phyloP scores from a whole-genome alignment of 2,113 vertebrate species.

The Corythornis madagascariensis region DNA sequence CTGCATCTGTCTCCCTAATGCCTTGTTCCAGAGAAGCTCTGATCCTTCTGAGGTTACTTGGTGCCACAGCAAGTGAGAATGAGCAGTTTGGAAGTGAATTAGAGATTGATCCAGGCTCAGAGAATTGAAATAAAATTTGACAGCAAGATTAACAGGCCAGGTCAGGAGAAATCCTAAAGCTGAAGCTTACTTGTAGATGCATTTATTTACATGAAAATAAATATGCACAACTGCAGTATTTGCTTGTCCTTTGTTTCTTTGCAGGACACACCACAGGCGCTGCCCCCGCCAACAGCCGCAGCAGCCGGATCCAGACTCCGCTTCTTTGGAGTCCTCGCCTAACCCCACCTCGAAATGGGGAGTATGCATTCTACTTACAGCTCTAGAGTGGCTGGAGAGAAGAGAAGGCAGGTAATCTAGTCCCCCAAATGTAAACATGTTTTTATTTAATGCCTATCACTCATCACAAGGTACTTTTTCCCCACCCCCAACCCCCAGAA shows the following conservation, averaged over 20 bases:
- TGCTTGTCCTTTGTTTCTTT: not conserved
- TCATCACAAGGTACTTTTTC: conserved; percentile 67
- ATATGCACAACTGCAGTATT: not conserved
- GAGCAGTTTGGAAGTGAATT: not conserved
- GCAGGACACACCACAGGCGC: not conserved
- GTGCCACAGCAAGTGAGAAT: not conserved
- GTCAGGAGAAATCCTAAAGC: not conserved
- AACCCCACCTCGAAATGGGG: not conserved
- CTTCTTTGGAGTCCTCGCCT: not conserved
- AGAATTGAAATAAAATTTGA: not conserved
- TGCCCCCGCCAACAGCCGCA: not conserved
- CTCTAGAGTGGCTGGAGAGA: not conserved
- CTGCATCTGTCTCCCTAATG: not conserved
- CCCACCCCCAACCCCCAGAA: conserved; percentile 47
- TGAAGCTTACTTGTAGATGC: not conserved
- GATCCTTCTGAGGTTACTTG: not conserved
- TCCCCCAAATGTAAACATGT: conserved; percentile 79
- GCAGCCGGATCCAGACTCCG: not conserved
- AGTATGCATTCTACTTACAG: not conserved
- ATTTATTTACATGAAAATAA: conserved; percentile 33
- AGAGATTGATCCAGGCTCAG: not conserved
- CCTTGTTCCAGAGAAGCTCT: not conserved
- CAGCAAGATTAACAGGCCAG: not conserved
- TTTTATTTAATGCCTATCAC: conserved; percentile 83
- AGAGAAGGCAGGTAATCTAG: conserved; percentile 16